Conservation (phyloP, 1,140 invertebrate species). For the Uloborus diversus region DNA sequence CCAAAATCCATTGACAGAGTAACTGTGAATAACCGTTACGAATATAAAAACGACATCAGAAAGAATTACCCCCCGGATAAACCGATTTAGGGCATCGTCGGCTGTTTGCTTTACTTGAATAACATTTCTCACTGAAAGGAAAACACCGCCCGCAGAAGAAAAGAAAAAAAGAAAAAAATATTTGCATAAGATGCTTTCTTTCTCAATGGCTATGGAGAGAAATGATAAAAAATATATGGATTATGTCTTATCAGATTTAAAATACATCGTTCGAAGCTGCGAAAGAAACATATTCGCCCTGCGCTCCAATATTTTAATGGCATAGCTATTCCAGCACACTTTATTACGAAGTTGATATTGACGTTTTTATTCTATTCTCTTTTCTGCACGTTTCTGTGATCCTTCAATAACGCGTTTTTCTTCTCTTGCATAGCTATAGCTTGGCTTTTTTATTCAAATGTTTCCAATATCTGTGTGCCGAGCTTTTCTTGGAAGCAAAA, state of each 20-base stretch:
- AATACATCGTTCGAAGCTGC: constrained; percentile 17
- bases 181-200: constrained; percentile 53
- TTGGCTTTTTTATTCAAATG: constrained; percentile 20
- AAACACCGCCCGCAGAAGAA: constrained; percentile 26
- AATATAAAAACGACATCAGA: constrained; percentile 44
- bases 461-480: constrained; percentile 39
- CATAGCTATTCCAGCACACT: constrained; percentile 40
- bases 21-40: constrained; percentile 36
- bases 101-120: constrained; percentile 49
- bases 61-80: constrained; percentile 49
- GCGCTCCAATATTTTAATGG: constrained; percentile 45
- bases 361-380: constrained; percentile 13
- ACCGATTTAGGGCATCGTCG: constrained; percentile 47
- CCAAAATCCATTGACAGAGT: constrained; percentile 45
- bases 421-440: too few species aligned
- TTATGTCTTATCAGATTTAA: constrained; percentile 52
- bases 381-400: constrained; percentile 1
- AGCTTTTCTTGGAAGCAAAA: too few species aligned
- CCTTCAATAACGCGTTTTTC: constrained; percentile 18
- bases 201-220: constrained; percentile 29
- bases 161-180: constrained; percentile 31
- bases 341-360: constrained; percentile 48
- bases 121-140: constrained; percentile 44
- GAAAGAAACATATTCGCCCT: constrained; percentile 1
- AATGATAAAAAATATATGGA: constrained; percentile 55